Conservation (phyloP, 2,113 vertebrate genomes). For the Ictalurus furcatus region DNA sequence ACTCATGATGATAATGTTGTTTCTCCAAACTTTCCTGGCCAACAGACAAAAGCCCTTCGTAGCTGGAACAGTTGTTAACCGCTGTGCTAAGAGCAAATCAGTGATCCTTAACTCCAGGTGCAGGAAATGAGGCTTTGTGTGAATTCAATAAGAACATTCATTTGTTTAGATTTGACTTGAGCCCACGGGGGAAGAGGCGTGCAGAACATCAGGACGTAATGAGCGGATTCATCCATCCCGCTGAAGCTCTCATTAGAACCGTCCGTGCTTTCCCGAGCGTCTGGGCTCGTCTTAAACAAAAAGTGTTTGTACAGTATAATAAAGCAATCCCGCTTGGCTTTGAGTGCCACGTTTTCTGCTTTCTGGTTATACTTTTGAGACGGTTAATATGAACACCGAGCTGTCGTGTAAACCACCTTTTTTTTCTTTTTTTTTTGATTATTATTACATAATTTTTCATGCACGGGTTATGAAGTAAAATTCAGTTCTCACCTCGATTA, state of each 20-base stretch:
- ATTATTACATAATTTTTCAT: background rate
- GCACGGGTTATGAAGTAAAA: background rate
- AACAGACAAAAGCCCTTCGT: background rate
- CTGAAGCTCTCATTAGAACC: constrained; percentile 50
- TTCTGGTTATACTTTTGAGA: background rate
- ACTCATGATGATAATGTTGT: background rate
- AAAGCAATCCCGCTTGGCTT: background rate
- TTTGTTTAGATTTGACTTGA: constrained; percentile 56
- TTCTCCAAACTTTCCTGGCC: background rate
- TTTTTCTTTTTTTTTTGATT: background rate
- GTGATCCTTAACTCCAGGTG: constrained; percentile 40
- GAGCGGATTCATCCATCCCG: constrained; percentile 57
- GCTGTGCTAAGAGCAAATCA: background rate
- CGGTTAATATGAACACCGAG: background rate
- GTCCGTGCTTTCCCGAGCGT: constrained; percentile 38
- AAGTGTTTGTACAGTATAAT: background rate
- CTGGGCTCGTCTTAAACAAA: constrained; percentile 25
- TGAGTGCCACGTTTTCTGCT: background rate
- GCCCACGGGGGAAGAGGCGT: constrained; percentile 46
- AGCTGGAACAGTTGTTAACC: background rate
- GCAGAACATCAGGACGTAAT: constrained; percentile 45
- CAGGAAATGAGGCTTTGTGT: constrained; percentile 33
- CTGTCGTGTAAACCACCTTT: background rate
- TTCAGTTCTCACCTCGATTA: background rate
- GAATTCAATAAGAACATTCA: constrained; percentile 49